Base-by-base conservation (phyloP, 2,113 vertebrate genomes). In the Malurus alboscapulatus region DNA sequence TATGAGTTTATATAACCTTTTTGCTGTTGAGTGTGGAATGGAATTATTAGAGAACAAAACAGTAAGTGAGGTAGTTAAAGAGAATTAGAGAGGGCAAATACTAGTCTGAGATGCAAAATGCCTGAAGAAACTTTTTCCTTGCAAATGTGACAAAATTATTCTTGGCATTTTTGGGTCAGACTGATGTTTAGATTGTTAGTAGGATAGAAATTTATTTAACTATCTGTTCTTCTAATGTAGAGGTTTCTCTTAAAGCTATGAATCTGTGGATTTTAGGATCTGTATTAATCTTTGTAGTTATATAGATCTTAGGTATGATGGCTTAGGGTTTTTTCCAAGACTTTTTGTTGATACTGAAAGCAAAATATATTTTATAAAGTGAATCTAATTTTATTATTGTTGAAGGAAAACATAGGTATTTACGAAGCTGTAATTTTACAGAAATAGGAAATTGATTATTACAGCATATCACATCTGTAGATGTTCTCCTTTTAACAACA, bases 81-180 rank as follows among this genome's bases (percentile, higher is more conserved):
- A 81, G 68, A 44, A 30, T 78, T 63, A 63, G 26, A 62, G 42
- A 88, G 18, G 54, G 29, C 36, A 91, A 34, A n/a, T 92, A 79
- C 1, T 89, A 34, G 17, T 40, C 42, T 61, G 65, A 77, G 51
- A 84, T 68, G 14, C 26, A 67, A 67, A 89, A 55, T 61, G 78
- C 78, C 71, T 55, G 78, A 69, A 83, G 78, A 76, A 83, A 68
- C 62, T 32, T 82, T 26, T 75, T 83, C 34, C 55, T 83, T 93
- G 21, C 30, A 82, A 72, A 42, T 77, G 30, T 94, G 94, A 96
- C 54, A 85, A 40, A 93, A 97, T 92, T 85, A 54, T 45, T 90
- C 47, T 59, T 96, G 94, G 53, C 95, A 55, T 93, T 96, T 96
- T 95, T 40, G 78, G 86, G 92, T 92, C 94, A 96, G 53, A 9